Conservation (phyloP, 2,113 vertebrate genomes). For the Trematomus loennbergii region DNA sequence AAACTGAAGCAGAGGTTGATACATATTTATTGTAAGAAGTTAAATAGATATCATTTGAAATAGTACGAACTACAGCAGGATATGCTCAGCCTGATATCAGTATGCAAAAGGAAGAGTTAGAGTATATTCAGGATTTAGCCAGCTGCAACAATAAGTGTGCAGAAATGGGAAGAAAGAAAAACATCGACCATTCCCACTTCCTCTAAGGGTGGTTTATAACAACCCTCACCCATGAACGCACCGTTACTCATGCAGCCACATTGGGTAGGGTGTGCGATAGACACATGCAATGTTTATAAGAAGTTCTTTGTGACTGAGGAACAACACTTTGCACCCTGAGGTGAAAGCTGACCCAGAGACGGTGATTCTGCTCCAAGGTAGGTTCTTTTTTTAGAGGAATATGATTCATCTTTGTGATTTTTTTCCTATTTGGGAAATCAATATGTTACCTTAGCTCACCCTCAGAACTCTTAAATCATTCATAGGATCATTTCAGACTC, state of each 20-base stretch:
- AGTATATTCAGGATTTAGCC: background rate
- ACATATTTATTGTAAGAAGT: background rate
- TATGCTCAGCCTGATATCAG: background rate
- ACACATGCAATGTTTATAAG: background rate
- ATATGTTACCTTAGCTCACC: background rate
- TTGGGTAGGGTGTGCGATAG: background rate
- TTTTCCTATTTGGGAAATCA: background rate
- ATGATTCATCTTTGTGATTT: background rate
- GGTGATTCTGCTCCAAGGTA: slow-evolving; percentile 43
- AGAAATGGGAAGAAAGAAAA: slow-evolving; percentile 21
- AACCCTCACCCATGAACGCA: background rate
- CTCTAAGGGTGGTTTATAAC: slow-evolving; percentile 44
- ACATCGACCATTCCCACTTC: slow-evolving; percentile 50
- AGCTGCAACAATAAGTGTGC: slow-evolving; percentile 20
- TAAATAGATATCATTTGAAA: background rate
- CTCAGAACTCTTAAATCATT: slow-evolving; percentile 3
- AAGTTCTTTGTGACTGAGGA: background rate
- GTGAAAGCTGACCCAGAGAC: slow-evolving; percentile 2
- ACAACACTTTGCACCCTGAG: background rate
- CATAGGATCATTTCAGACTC: no score
- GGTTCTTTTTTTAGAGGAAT: slow-evolving; percentile 9
- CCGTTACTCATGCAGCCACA: background rate
- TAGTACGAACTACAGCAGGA: background rate
- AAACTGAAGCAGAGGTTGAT: background rate
- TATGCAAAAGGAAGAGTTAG: background rate